Base-by-base conservation (phyloP, 1,140 invertebrate species). In the Kradibia gibbosae region DNA sequence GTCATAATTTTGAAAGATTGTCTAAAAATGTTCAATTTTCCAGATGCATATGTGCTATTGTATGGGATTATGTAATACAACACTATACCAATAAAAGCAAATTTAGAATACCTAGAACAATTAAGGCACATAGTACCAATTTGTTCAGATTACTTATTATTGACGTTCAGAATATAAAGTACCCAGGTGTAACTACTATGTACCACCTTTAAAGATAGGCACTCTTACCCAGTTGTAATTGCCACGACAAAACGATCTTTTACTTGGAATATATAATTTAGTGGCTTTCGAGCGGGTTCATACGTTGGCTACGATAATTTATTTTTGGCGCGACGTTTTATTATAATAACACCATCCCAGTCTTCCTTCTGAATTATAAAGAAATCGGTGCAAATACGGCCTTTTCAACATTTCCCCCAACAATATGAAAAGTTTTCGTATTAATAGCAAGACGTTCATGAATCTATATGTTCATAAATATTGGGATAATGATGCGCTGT, bases 401-500 rank as follows among this genome's bases (percentile, higher is more conserved):
- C 42, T 71, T 73, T 53, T 73, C 55, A 34, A 36, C 48, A 11
- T 36, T 53, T 15, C 45, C 42, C 25, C 15, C 20, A 10, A 8
- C 36, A 53, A 60, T 48, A 42, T 28, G 15, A 5, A 67, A 65
- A 36, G 31, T 65, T 65, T 65, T 65, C 31, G 10, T 36, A 65
- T 34, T 65, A 62, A 62, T 62, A 25, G 11, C 5, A 31, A 2
- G 34, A 25, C 28, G 22, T 53, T 55, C 34, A 76, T 60, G 55
- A 36, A 76, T 76, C 57, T 31, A 25, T 25, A 53, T 22, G 39
- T 55, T 62, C 70, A 74, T 74, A 74, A 73, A 80, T 80, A 80
- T 50, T 71, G 10, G 1, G 10, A 55, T 80, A 74, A 62, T 80
- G 62, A 80, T 80, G 67, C 70, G 36, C 67, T 79, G 78, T 53